phyloP scores from a whole-genome alignment of 2,888 invertebrate species.

The Cephus pygmeus region DNA sequence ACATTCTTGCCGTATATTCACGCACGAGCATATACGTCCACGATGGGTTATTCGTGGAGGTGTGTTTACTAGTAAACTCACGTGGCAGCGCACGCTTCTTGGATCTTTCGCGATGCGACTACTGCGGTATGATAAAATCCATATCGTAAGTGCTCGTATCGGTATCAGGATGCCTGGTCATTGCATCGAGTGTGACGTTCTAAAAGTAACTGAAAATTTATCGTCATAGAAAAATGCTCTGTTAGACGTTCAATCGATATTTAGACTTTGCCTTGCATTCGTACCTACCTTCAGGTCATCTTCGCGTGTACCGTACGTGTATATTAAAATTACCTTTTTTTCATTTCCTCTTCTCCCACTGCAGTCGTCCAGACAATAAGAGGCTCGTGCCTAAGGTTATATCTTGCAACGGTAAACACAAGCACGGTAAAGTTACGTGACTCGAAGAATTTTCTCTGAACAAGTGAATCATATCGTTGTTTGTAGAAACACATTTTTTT shows the following conservation, averaged over 20 bases:
- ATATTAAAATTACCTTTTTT: no score
- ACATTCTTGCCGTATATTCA: not conserved
- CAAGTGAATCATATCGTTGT: not conserved
- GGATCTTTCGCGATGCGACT: not conserved
- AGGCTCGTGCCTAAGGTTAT: not conserved
- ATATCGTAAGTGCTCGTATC: not conserved
- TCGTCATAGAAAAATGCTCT: not conserved
- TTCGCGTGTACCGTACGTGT: no score
- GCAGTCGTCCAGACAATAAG: not conserved
- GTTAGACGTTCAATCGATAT: not conserved
- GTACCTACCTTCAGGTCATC: not conserved
- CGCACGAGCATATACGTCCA: not conserved
- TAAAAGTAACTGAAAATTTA: not conserved
- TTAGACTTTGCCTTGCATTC: not conserved
- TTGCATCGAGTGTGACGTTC: not conserved
- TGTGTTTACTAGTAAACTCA: not conserved
- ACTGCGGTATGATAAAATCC: not conserved
- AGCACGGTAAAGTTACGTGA: not conserved
- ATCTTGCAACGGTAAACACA: not conserved
- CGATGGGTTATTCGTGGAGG: not conserved
- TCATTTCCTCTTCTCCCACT: not conserved
- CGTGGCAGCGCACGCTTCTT: not conserved
- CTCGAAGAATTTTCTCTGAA: not conserved
- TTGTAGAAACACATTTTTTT: not conserved
- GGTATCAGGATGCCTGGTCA: no score